A percentile compares a stretch with the other conserved stretches of the same genome.
These are phyloP conservation scores for Uloborus plumipes DNA, from an alignment of 2,888 invertebrate genomes.

Conservation along the genomic window DNA sequence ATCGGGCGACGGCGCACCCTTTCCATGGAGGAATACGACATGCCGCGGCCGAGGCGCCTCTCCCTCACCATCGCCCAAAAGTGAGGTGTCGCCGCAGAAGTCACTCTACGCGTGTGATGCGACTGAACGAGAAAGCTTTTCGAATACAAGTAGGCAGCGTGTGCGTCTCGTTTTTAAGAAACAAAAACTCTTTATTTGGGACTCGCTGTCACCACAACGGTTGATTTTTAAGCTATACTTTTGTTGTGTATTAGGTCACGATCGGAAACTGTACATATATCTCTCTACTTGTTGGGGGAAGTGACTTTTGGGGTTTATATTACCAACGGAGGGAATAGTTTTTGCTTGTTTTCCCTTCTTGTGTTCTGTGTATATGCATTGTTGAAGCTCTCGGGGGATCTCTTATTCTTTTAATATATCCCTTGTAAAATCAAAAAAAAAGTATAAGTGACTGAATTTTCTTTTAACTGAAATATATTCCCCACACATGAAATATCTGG, in stretches of 20 bases:
- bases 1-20: conserved; percentile 69
- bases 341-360: conserved; percentile 35
- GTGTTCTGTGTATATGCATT: conserved; percentile 26
- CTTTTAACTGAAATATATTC: too few species aligned
- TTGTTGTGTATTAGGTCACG: conserved; percentile 33
- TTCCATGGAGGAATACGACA: conserved; percentile 87
- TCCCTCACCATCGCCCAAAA: conserved; percentile 65
- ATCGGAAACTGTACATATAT: conserved; percentile 51
- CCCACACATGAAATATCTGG: conserved; percentile 40
- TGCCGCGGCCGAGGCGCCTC: conserved; percentile 77
- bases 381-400: conserved; percentile 39
- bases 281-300: conserved; percentile 20
- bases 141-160: conserved; percentile 52
- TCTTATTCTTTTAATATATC: conserved; percentile 31
- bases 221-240: conserved; percentile 47
- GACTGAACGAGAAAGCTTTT: conserved; percentile 35
- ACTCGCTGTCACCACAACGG: conserved; percentile 15
- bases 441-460: conserved; percentile 9
- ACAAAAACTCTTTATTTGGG: conserved; percentile 15
- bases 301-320: conserved; percentile 9
- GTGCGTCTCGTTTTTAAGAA: not conserved
- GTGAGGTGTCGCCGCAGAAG: conserved; percentile 17
- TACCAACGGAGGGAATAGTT: conserved; percentile 31
- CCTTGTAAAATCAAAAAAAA: conserved; percentile 29
- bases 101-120: conserved; percentile 17